Conservation (phyloP, 2,888 invertebrate genomes). For the Acrobasis consociella region DNA sequence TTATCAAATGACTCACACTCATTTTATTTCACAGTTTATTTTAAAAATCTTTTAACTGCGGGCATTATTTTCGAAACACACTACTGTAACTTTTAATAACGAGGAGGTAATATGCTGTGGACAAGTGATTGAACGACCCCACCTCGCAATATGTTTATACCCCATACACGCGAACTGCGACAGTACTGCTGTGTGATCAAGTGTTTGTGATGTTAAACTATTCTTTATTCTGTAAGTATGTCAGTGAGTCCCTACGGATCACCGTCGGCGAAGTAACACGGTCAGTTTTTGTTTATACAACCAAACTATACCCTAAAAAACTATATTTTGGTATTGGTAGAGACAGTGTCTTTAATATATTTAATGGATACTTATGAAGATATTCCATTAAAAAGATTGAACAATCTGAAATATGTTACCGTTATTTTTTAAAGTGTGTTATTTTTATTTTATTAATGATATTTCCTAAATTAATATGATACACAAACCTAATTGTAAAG, state of each 20-base stretch:
- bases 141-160: conserved; percentile 38
- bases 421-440: too few species aligned
- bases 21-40: background rate
- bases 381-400: too few species aligned
- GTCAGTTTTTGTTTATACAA: too few species aligned
- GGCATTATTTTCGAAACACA: background rate
- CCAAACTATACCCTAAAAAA: too few species aligned
- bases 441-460: too few species aligned
- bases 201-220: conserved; percentile 20
- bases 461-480: too few species aligned
- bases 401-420: too few species aligned
- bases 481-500: too few species aligned
- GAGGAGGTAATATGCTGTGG: conserved; percentile 63
- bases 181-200: conserved; percentile 47
- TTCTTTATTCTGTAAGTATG: conserved; percentile 7
- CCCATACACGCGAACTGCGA: conserved; percentile 48
- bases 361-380: too few species aligned
- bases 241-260: background rate
- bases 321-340: too few species aligned
- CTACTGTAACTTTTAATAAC: conserved; percentile 42
- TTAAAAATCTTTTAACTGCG: background rate
- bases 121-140: conserved; percentile 61
- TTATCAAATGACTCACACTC: background rate
- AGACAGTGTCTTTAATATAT: too few species aligned
- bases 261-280: background rate